Evolutionary conservation across 2,113 vertebrate species (phyloP).

Genomic region (Origma solitaria): DNA sequence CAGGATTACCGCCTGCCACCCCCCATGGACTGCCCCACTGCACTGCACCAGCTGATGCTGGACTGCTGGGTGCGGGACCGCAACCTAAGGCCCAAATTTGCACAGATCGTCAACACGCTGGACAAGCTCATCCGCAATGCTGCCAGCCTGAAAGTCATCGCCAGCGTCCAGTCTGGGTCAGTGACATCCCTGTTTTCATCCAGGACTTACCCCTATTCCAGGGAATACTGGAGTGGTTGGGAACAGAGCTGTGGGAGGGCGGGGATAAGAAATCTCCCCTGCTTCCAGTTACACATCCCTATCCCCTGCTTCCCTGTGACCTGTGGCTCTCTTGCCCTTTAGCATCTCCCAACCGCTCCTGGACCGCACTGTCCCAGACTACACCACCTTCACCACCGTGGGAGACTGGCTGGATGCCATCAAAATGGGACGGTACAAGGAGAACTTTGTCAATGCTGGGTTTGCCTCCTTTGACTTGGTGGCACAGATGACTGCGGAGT

Average conservation of each 20-base stretch:
- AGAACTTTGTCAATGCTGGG: constrained; percentile 95
- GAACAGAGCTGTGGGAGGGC: background rate
- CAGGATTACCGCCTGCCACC: constrained; percentile 97
- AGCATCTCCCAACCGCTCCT: constrained; percentile 96
- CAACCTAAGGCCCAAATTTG: constrained; percentile 95
- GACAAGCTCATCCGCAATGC: constrained; percentile 98
- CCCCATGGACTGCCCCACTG: constrained; percentile 98
- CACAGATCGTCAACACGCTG: constrained; percentile 95
- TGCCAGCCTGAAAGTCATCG: constrained; percentile 95
- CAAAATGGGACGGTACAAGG: constrained; percentile 99
- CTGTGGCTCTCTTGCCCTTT: constrained; percentile 54
- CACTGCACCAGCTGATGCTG: constrained; percentile 95
- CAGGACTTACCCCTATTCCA: background rate
- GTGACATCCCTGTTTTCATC: constrained; percentile 50
- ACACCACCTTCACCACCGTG: constrained; percentile 97
- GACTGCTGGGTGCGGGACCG: constrained; percentile 99
- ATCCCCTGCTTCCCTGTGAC: constrained; percentile 43
- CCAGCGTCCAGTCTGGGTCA: constrained; percentile 93
- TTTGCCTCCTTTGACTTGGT: constrained; percentile 98
- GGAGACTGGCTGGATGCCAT: constrained; percentile 99
- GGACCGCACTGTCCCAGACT: constrained; percentile 96
- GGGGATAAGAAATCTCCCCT: background rate
- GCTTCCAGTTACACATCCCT: background rate
- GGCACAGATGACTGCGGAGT: constrained; percentile 99
- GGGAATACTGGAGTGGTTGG: background rate